These are phyloP conservation scores for Sarcophaga rosellei DNA, from an alignment of 2,888 invertebrate genomes.

Conservation along the genomic window DNA sequence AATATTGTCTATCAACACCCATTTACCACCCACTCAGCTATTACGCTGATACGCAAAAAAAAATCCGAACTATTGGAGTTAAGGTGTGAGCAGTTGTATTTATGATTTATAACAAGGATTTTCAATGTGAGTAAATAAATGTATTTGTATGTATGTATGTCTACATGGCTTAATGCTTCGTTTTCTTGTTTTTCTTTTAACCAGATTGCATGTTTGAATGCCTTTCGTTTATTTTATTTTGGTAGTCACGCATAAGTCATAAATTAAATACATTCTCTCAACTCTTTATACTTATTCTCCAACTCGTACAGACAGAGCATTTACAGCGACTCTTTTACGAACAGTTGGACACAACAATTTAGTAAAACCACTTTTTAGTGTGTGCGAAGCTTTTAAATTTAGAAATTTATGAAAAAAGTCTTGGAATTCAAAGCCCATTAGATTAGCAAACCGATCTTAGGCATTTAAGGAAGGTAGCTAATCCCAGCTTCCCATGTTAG, in stretches of 20 bases:
- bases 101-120: not conserved
- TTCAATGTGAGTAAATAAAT: not conserved
- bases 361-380: too few species aligned
- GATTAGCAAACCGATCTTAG: too few species aligned
- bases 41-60: not conserved
- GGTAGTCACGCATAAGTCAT: conserved; percentile 60
- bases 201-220: conserved; percentile 41
- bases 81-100: not conserved
- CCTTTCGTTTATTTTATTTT: conserved; percentile 55
- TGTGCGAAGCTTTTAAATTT: too few species aligned
- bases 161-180: conserved; percentile 20
- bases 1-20: conserved; percentile 22
- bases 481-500: too few species aligned
- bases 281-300: conserved; percentile 28
- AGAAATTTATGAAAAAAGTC: too few species aligned
- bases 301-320: not conserved
- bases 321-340: not conserved
- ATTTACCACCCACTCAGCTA: conserved; percentile 6
- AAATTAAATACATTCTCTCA: conserved; percentile 55
- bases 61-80: conserved; percentile 12
- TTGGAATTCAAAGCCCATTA: too few species aligned
- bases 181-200: not conserved
- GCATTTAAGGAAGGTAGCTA: too few species aligned
- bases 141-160: conserved; percentile 1
- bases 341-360: too few species aligned